Conservation (phyloP, 1,140 invertebrate species). For the Cydia amplana region DNA sequence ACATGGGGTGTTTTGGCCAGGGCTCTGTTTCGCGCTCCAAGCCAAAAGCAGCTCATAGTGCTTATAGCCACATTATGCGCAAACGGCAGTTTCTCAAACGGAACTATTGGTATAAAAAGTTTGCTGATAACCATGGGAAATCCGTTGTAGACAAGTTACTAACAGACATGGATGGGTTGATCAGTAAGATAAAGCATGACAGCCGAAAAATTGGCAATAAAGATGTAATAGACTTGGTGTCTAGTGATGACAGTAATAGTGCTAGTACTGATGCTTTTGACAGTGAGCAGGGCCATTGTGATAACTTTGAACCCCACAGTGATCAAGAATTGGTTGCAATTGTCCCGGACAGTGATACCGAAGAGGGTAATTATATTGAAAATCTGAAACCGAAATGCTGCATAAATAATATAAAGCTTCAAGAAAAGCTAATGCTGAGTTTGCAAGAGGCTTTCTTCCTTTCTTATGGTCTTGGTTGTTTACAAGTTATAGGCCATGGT, state of each 20-base stretch:
- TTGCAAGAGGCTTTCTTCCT: constrained; percentile 92
- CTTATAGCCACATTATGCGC: constrained; percentile 74
- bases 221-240: constrained; percentile 66
- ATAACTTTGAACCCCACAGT: constrained; percentile 45
- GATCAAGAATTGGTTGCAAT: constrained; percentile 79
- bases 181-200: constrained; percentile 57
- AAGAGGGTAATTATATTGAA: constrained; percentile 83
- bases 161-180: constrained; percentile 58
- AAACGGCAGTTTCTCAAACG: constrained; percentile 81
- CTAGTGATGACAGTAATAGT: constrained; percentile 61
- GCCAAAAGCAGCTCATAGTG: constrained; percentile 76
- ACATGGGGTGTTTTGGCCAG: constrained; percentile 88
- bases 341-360: constrained; percentile 84
- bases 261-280: constrained; percentile 41
- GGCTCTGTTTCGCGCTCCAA: constrained; percentile 82
- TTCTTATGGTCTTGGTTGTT: constrained; percentile 85
- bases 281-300: constrained; percentile 28
- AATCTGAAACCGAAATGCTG: constrained; percentile 81
- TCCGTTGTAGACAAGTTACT: constrained; percentile 59
- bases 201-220: constrained; percentile 48
- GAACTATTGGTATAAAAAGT: constrained; percentile 80
- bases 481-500: constrained; percentile 82
- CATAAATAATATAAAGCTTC: constrained; percentile 80
- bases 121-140: constrained; percentile 55
- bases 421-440: constrained; percentile 84